Conservation (phyloP, 2,113 vertebrate species). For the Lagopus muta region DNA sequence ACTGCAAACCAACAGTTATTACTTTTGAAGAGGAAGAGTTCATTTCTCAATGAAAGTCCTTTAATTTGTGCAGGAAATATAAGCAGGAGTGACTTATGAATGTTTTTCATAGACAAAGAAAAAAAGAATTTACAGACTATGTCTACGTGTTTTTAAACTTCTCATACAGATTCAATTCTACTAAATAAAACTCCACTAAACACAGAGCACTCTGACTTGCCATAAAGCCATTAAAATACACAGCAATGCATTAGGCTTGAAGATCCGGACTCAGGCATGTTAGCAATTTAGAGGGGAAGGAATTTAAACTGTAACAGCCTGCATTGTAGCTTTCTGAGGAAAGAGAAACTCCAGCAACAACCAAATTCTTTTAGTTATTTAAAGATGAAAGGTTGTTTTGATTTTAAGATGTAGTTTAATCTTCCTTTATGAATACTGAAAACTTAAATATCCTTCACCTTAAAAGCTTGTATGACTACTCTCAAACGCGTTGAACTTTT, state of each 20-base stretch:
- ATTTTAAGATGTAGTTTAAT: constrained; percentile 1
- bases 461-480: background rate
- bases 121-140: background rate
- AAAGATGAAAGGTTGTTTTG: constrained; percentile 4
- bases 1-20: background rate
- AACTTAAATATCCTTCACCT: background rate
- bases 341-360: constrained; percentile 8
- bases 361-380: constrained; percentile 23
- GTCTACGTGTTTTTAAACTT: background rate
- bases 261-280: background rate
- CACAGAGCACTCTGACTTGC: background rate
- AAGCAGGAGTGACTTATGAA: background rate
- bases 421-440: background rate
- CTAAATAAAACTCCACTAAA: background rate
- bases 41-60: background rate
- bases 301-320: background rate
- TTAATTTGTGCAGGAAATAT: background rate
- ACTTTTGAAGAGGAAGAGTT: background rate
- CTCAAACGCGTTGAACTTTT: background rate
- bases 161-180: background rate
- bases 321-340: background rate
- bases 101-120: background rate
- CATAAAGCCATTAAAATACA: constrained; percentile 24
- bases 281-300: constrained; percentile 11
- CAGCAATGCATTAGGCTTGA: background rate